Percentiles rank a stretch among this genome's conserved stretches.
phyloP scores from a whole-genome alignment of 2,797 vertebrate species.

The Channallabes apus region DNA sequence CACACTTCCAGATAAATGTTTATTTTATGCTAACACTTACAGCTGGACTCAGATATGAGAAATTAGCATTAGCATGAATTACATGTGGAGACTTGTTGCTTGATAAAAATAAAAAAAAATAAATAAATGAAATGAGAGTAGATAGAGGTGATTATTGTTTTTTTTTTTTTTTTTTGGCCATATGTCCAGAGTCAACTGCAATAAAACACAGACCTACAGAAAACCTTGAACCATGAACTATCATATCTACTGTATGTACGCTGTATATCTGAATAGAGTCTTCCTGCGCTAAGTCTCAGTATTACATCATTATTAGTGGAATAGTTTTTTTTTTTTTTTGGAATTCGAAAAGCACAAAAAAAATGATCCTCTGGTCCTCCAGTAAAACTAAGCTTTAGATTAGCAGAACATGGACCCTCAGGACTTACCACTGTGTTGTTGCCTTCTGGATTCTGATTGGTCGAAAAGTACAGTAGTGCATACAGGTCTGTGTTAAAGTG shows the following conservation, averaged over 20 bases:
- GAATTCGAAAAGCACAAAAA: too few species aligned
- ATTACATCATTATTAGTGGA: not conserved
- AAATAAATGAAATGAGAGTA: not conserved
- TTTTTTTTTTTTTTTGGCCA: not conserved
- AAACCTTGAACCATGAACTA: not conserved
- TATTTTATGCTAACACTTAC: conserved; percentile 5
- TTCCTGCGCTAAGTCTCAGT: not conserved
- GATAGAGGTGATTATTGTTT: not conserved
- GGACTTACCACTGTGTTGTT: not conserved
- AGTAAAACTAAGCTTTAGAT: not conserved
- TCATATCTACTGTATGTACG: too few species aligned
- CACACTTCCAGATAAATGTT: conserved; percentile 14
- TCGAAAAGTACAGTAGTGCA: not conserved
- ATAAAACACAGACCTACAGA: not conserved
- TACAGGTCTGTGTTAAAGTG: not conserved
- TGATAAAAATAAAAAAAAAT: not conserved
- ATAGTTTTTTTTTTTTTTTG: not conserved
- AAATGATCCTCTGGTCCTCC: not conserved
- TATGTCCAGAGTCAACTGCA: not conserved
- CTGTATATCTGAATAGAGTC: not conserved
- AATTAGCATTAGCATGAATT: not conserved
- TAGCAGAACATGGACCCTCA: not conserved
- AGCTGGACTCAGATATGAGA: not conserved
- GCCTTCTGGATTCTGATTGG: not conserved
- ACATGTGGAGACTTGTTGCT: not conserved